Percentiles rank a stretch among this genome's conserved stretches.
These are phyloP conservation scores for Scyliorhinus canicula DNA, from an alignment of 2,797 vertebrate species.

Conservation along the genomic window DNA sequence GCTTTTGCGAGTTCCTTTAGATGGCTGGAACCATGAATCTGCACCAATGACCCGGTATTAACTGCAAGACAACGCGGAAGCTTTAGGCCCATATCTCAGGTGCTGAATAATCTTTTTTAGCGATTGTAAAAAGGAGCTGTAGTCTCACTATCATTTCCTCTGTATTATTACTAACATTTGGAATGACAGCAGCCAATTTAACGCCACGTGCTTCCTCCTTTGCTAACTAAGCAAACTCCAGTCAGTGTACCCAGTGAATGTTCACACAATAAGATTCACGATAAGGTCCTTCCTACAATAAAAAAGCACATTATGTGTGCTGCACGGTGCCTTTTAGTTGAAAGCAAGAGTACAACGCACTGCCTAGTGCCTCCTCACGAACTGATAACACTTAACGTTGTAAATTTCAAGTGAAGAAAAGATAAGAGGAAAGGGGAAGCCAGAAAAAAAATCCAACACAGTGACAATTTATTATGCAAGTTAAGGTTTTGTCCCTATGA, in stretches of 20 bases:
- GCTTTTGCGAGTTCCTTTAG: neutral
- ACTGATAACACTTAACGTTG: constrained; percentile 1
- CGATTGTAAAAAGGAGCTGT: neutral
- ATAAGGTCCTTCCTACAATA: constrained; percentile 20
- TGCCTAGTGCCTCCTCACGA: neutral
- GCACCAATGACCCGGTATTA: neutral
- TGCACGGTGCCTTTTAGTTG: neutral
- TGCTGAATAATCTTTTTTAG: too few relatives aligned
- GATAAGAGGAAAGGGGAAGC: neutral
- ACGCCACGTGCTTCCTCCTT: neutral
- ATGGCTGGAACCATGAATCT: neutral
- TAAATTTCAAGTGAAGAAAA: neutral
- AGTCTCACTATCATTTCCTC: neutral
- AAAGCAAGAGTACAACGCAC: constrained; percentile 7
- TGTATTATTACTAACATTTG: neutral
- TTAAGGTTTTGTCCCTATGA: neutral
- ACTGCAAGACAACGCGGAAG: neutral
- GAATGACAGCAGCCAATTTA: neutral
- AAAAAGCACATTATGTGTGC: neutral
- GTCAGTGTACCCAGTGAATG: neutral
- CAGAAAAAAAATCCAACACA: neutral
- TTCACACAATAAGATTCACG: neutral
- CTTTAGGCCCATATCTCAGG: neutral
- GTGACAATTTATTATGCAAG: neutral
- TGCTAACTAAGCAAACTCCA: neutral